phyloP scores from a whole-genome alignment of 2,113 vertebrate genomes.

The Etheostoma spectabile region DNA sequence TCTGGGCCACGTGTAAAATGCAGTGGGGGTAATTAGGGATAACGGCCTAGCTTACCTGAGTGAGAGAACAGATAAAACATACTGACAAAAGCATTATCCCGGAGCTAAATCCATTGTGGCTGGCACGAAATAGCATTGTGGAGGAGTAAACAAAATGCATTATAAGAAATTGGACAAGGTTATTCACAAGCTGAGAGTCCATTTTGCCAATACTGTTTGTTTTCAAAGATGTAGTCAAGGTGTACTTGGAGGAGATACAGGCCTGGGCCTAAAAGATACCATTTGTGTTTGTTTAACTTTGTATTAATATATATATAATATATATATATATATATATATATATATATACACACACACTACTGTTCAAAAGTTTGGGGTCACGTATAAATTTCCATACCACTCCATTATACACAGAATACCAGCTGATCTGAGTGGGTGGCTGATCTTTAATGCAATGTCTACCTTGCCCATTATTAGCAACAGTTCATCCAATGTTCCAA shows the following conservation, averaged over 20 bases:
- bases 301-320: too few relatives aligned
- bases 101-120: conserved; percentile 76
- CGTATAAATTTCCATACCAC: too few relatives aligned
- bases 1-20: conserved; percentile 75
- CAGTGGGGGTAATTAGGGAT: conserved; percentile 77
- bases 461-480: too few relatives aligned
- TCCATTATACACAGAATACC: too few relatives aligned
- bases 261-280: neutral
- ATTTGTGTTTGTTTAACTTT: neutral
- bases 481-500: too few relatives aligned
- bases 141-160: conserved; percentile 70
- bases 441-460: too few relatives aligned
- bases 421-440: too few relatives aligned
- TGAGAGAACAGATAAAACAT: conserved; percentile 79
- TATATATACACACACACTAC: neutral
- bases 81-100: conserved; percentile 78
- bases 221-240: conserved; percentile 61
- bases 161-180: conserved; percentile 69
- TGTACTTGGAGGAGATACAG: conserved; percentile 40
- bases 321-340: neutral
- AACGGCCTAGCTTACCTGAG: conserved; percentile 70
- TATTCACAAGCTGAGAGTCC: conserved; percentile 63
- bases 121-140: conserved; percentile 67
- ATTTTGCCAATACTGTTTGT: conserved; percentile 57
- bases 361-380: too few relatives aligned